A percentile compares a stretch with the other conserved stretches of the same genome.
Evolutionary conservation across 2,888 invertebrate genomes (phyloP).

Genomic region (Drosophila multiciliata): DNA sequence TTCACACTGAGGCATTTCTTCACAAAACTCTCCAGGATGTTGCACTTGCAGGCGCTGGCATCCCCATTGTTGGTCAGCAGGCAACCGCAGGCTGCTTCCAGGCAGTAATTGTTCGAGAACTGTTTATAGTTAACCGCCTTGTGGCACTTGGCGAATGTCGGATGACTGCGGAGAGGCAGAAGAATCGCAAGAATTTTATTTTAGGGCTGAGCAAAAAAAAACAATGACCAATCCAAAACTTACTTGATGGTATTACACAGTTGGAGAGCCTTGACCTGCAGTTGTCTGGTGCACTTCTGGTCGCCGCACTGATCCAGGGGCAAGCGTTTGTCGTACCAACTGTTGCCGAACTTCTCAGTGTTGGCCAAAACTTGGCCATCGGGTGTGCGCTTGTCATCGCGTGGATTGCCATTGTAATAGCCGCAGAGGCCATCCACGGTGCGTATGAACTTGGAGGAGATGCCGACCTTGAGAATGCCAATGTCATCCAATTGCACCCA

Average conservation of each 20-base stretch:
- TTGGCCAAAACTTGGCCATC: conserved; percentile 88
- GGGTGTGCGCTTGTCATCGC: conserved; percentile 90
- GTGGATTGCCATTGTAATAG: conserved; percentile 88
- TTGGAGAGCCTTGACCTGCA: conserved; percentile 88
- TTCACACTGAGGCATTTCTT: conserved; percentile 90
- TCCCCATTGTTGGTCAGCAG: conserved; percentile 86
- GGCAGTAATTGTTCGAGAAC: conserved; percentile 89
- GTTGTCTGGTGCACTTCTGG: conserved; percentile 87
- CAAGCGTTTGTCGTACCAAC: conserved; percentile 88
- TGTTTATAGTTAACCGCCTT: conserved; percentile 88
- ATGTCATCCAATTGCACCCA: conserved; percentile 90
- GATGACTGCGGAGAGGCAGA: conserved; percentile 85
- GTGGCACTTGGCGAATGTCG: conserved; percentile 88
- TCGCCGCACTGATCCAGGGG: conserved; percentile 86
- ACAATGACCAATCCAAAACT: conserved; percentile 70
- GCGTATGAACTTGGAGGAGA: conserved; percentile 87
- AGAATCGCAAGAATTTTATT: background rate
- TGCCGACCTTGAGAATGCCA: conserved; percentile 90
- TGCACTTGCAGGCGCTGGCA: conserved; percentile 88
- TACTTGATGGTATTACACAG: conserved; percentile 89
- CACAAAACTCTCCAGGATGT: conserved; percentile 89
- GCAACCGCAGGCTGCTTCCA: conserved; percentile 92
- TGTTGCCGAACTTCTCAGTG: conserved; percentile 90
- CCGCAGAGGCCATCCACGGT: conserved; percentile 93
- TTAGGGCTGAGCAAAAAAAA: background rate